These are phyloP conservation scores for Ascidia mentula DNA, from an alignment of 23 tunicate species.

Conservation along the genomic window DNA sequence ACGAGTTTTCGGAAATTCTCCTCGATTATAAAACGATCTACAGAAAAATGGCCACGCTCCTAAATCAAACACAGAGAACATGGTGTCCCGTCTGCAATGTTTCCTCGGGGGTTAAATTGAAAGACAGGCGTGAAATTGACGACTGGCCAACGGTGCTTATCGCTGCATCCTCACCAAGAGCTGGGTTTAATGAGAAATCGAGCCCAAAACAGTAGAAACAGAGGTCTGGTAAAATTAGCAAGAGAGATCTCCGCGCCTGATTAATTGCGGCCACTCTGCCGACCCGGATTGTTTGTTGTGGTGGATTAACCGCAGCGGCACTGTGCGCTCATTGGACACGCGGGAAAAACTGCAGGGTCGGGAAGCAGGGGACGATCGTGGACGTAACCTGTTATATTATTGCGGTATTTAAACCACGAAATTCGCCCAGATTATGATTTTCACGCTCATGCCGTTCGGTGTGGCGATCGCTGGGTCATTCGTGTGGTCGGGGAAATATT, in stretches of 20 bases:
- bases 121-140: conserved; percentile 1
- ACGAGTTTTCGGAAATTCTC: too few relatives aligned
- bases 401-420: too few relatives aligned
- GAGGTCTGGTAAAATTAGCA: not conserved
- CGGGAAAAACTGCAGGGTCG: not conserved
- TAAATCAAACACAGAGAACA: too few relatives aligned
- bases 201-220: too few relatives aligned
- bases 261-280: not conserved
- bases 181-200: not conserved
- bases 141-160: not conserved
- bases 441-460: too few relatives aligned
- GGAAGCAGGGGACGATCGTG: not conserved
- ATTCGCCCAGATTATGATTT: too few relatives aligned
- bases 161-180: not conserved
- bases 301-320: conserved; percentile 5
- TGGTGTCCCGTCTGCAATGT: not conserved
- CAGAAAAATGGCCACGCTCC: too few relatives aligned
- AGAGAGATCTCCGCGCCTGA: not conserved
- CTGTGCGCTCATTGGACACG: not conserved
- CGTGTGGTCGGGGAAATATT: too few relatives aligned
- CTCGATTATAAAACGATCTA: too few relatives aligned
- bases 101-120: not conserved
- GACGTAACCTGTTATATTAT: too few relatives aligned
- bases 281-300: conserved; percentile 2
- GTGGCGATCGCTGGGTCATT: too few relatives aligned